Percentiles rank a stretch among this genome's conserved stretches.
phyloP scores from a whole-genome alignment of 2,797 vertebrate species.

The Chaetodon trifasciatus region DNA sequence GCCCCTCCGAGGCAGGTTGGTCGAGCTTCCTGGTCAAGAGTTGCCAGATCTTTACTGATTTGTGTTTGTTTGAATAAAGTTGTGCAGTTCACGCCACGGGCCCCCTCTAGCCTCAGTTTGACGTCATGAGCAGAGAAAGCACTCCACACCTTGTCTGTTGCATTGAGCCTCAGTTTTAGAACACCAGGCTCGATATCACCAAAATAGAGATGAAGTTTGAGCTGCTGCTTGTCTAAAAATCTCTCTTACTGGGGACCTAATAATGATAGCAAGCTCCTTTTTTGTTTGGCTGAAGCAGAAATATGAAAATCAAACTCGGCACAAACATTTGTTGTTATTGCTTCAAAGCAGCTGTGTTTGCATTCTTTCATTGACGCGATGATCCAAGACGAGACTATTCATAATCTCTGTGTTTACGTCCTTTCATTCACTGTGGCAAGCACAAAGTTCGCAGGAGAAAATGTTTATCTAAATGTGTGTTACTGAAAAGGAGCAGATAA shows the following conservation, averaged over 20 bases:
- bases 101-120: constrained; percentile 24
- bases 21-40: constrained; percentile 33
- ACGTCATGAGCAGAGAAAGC: constrained; percentile 36
- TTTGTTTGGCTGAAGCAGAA: background rate
- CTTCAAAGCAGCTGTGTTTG: background rate
- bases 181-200: no score
- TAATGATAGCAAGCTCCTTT: background rate
- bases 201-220: background rate
- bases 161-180: background rate
- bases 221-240: background rate
- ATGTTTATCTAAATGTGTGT: background rate
- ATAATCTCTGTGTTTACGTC: background rate
- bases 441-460: background rate
- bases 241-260: background rate
- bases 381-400: background rate
- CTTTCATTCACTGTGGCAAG: background rate
- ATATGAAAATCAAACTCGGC: no score
- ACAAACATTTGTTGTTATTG: background rate
- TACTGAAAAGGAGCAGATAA: background rate
- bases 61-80: constrained; percentile 71
- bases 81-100: constrained; percentile 20
- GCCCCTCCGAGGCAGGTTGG: constrained; percentile 19
- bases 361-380: background rate
- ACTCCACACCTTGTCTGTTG: constrained; percentile 20
- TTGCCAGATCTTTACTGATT: constrained; percentile 62